Evolutionary conservation across 2,113 vertebrate genomes (phyloP), one percentile per base, ranked within the genome.

Genomic region (Paralichthys olivaceus): DNA sequence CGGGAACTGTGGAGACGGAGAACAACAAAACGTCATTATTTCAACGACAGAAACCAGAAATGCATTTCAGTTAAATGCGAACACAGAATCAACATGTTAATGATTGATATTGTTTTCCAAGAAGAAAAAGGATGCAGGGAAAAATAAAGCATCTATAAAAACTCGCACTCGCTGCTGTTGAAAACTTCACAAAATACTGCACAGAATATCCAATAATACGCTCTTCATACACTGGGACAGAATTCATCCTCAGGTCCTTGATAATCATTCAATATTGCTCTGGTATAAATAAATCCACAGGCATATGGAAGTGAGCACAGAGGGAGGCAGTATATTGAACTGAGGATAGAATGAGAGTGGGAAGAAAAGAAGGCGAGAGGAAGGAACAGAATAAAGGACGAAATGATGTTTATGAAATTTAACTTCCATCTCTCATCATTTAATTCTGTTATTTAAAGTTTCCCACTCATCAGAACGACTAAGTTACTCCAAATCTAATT

Each of bases 1-100:
- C 97, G 62, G 98, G 98, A 84, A 99, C 98, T 99, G 90, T 28
- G 75, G 65, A 69, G 59, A 69, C 56, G 65, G 14, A 70, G 11
- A 45, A 34, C 0, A 53, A 22, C 20, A 7, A 54, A 12, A 79
- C 13, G 22, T 26, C 17, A 3, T 1, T 6, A 47, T 17, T 17
- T 47, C 22, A 57, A 56, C 34, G 13, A n/a, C 47, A 51, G 29
- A 1, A 29, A 29, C n/a, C n/a, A 5, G 28, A 29, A 1, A 9
- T 40, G 37, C 37, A 19, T 2, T 51, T 51, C 47, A 47, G 43
- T 51, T 51, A 19, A 15, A 34, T 1, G 9, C n/a, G 14, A 23
- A 11, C 20, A 5, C 49, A 51, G 14, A 17, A 15, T 56, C 1
- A 62, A 12, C 37, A 2, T 2, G 37, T 12, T 9, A 37, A 9